A percentile compares a stretch with the other conserved stretches of the same genome.
These are phyloP conservation scores for Atractosteus spatula DNA, from an alignment of 2,113 vertebrate species.

Conservation along the genomic window DNA sequence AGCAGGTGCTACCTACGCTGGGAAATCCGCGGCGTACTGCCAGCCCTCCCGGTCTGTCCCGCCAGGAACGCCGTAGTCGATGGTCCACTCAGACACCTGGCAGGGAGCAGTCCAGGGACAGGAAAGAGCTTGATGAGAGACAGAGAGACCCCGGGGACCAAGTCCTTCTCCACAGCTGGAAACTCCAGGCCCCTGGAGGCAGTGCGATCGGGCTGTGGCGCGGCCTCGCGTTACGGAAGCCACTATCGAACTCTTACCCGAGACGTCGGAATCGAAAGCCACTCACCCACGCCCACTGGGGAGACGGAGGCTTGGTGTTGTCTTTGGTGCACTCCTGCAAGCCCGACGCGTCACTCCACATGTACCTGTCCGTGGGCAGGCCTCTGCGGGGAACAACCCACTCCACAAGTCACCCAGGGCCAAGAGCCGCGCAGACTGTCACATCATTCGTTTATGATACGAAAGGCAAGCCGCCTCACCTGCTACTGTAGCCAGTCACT, in stretches of 20 bases:
- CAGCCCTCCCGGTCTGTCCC: conserved; percentile 91
- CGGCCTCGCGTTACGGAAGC: no score
- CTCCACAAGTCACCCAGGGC: no score
- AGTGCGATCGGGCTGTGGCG: no score
- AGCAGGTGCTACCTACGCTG: conserved; percentile 69
- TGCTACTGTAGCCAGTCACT: conserved; percentile 87
- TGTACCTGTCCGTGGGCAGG: conserved; percentile 92
- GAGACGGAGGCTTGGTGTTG: conserved; percentile 83
- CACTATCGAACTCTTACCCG: not conserved
- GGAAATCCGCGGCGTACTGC: conserved; percentile 96
- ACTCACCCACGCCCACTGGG: conserved; percentile 92
- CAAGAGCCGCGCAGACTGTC: not conserved
- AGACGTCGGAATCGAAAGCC: not conserved
- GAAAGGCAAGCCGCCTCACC: conserved; percentile 52
- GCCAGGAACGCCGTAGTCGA: conserved; percentile 78
- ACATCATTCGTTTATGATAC: no score
- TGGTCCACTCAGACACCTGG: conserved; percentile 87
- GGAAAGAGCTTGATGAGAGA: no score
- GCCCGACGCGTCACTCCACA: conserved; percentile 94
- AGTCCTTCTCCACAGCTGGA: no score
- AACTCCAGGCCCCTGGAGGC: no score
- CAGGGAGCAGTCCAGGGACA: conserved; percentile 7
- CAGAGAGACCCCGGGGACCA: no score
- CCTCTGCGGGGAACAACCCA: conserved; percentile 65
- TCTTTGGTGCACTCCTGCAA: conserved; percentile 88